Evolutionary conservation across 2,113 vertebrate species (phyloP), one percentile per base, ranked within the genome.

Genomic region (crab-eating macaque (Macaca fascicularis)): DNA sequence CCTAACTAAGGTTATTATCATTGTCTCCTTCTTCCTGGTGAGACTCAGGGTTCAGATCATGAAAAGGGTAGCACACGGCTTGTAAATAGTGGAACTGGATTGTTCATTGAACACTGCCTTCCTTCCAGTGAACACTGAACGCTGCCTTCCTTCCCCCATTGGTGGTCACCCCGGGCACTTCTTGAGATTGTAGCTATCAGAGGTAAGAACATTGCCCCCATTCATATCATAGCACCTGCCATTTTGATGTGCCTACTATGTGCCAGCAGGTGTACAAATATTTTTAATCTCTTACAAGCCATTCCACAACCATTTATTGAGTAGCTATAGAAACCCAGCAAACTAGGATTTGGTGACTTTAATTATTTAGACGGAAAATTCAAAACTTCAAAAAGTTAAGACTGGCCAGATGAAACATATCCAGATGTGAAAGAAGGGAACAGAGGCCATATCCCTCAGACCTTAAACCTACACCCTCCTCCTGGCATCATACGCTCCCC

Each of bases 61-160:
- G 3, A 20, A 40, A 1, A 23, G 1, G 6, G 57, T 1, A 9
- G 35, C 19, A 19, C 4, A 6, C 6, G 0, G 48, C 14, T 23
- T 75, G 22, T 0, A 45, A 6, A 4, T 3, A 25, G 17, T 0
- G 3, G 30, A 32, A 6, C 6, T 14, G 19, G 25, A 14, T 27
- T 25, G 35, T 72, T 2, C 52, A 32, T 35, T 11, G 25, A n/a
- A 2, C 13, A 12, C 20, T 10, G 9, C 45, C 22, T 64, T n/a
- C 45, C 79, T 61, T 72, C 17, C 16, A 27, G 22, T 4, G 6
- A 30, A 57, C 50, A 30, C 40, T 6, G 25, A n/a, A 3, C 12
- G 11, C 20, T 10, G 9, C 38, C 38, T 55, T 32, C 38, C 48
- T 79, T 74, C 12, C 11, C 27, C 16, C 0, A 0, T 2, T 10